phyloP scores from a whole-genome alignment of 2,113 vertebrate genomes.

The Cygnus atratus region DNA sequence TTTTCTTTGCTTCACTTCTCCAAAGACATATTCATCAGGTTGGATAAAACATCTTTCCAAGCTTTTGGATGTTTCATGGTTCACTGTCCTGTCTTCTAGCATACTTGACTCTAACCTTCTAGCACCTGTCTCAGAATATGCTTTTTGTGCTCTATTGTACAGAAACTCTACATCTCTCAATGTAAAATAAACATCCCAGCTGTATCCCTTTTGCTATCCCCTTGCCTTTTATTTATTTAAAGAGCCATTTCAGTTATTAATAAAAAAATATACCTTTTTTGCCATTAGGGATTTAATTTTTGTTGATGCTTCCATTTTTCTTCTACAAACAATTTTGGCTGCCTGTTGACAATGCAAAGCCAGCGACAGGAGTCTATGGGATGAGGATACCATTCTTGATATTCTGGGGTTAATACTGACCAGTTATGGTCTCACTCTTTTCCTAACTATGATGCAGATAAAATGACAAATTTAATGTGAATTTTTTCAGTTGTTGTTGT shows the following conservation, averaged over 20 bases:
- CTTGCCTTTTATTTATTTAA: conserved; percentile 78
- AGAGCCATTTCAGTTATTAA: conserved; percentile 66
- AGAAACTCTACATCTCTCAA: conserved; percentile 80
- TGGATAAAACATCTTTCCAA: conserved; percentile 83
- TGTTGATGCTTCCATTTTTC: conserved; percentile 2
- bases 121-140: conserved; percentile 71
- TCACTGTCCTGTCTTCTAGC: conserved; percentile 72
- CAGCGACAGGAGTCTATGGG: not conserved
- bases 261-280: conserved; percentile 62
- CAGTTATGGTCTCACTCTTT: not conserved
- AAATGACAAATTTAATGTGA: not conserved
- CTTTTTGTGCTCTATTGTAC: conserved; percentile 86
- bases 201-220: conserved; percentile 72
- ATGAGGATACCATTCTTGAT: not conserved
- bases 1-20: conserved; percentile 88
- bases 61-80: conserved; percentile 82
- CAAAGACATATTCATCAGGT: conserved; percentile 86
- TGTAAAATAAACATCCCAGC: conserved; percentile 95
- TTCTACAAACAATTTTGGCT: not conserved
- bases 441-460: not conserved
- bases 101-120: conserved; percentile 68
- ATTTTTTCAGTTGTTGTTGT: not conserved
- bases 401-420: not conserved
- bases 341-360: not conserved
- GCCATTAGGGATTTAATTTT: conserved; percentile 53